Evolutionary conservation across 2,888 invertebrate genomes (phyloP).

Genomic region (Polietes domitor): DNA sequence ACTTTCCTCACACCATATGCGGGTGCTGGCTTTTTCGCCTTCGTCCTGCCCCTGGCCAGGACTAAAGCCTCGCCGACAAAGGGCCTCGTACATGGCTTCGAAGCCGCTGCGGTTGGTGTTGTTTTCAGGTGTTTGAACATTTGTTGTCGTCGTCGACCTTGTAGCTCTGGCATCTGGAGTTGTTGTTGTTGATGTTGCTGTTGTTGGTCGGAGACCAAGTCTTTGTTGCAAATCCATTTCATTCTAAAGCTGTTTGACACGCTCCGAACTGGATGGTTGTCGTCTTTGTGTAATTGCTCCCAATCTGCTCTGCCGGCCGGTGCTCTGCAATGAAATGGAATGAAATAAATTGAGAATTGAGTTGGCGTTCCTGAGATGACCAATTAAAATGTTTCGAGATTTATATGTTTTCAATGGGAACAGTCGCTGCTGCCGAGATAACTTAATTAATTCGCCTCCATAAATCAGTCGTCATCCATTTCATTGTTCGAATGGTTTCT

Average conservation of each 20-base stretch:
- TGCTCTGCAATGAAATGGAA: slow-evolving; percentile 51
- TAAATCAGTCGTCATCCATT: background rate
- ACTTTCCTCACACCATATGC: slow-evolving; percentile 56
- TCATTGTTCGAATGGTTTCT: background rate
- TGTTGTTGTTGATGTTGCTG: slow-evolving; percentile 64
- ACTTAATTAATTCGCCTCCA: background rate
- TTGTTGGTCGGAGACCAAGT: slow-evolving; percentile 78
- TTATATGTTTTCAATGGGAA: background rate
- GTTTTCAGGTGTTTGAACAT: slow-evolving; percentile 2
- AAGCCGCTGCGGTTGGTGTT: slow-evolving; percentile 26
- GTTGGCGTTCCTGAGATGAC: background rate
- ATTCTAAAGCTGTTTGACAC: slow-evolving; percentile 78
- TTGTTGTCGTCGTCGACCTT: slow-evolving; percentile 39
- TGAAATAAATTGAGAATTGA: background rate
- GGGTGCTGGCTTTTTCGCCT: slow-evolving; percentile 8
- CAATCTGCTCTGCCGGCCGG: background rate
- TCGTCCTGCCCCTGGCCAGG: background rate
- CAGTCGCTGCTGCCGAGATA: background rate
- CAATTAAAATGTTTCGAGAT: slow-evolving; percentile 10
- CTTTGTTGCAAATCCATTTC: slow-evolving; percentile 80
- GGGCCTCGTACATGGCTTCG: slow-evolving; percentile 32
- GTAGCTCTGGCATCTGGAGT: slow-evolving; percentile 30
- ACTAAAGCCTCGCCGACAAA: slow-evolving; percentile 51
- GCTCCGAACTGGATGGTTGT: slow-evolving; percentile 44
- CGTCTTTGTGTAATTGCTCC: slow-evolving; percentile 23